Base-by-base conservation (phyloP, 2,797 vertebrate genomes). In the Rhinatrema bivittatum region DNA sequence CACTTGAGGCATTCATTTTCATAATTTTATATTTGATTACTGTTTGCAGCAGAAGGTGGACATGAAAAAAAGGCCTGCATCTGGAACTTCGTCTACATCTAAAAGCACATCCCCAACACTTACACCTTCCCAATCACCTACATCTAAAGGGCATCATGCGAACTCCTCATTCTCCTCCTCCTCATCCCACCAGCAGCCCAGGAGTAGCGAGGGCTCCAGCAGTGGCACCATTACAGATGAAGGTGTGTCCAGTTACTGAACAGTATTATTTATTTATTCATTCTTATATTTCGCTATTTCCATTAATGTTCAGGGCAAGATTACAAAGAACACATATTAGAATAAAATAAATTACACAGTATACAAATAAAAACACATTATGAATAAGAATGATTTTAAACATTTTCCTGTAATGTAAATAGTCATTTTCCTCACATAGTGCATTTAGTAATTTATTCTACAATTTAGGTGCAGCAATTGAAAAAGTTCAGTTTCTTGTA, bases 41-140 rank as follows among this genome's bases (percentile, higher is more conserved):
- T n/a, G n/a, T n/a, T n/a, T n/a, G n/a, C n/a, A n/a, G 46, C 64
- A 93, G 85, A 97, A 95, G 65, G 49, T 84, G 53, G 93, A 95
- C 15, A 56, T 81, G n/a, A 89, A 72, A 65, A 91, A 86, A 57
- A 86, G 86, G 38, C 90, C 90, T 39, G 85, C 81, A 4, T 98
- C 94, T 4, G 91, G 89, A 40, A 89, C 92, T 23, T 96, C 94
- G 5, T 93, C 91, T 50, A 92, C 91, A 0, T 98, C 95, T 41
- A 97, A 98, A 68, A 99, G 95, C 76, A 98, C 95, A 2, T 99
- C 95, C 0, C 93, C 95, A 16, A 99, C 95, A 5, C 86, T 99
- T 34, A 99, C 95, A 0, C 89, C 89, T 0, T 93, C 91, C 5
- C 89, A 94, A 1, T 95, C 93, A 5, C 87, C 90, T 0, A 93